Evolutionary conservation across 2,888 invertebrate species (phyloP), one percentile per base, ranked within the genome.

Genomic region (Liopterus haemorrhoidalis): DNA sequence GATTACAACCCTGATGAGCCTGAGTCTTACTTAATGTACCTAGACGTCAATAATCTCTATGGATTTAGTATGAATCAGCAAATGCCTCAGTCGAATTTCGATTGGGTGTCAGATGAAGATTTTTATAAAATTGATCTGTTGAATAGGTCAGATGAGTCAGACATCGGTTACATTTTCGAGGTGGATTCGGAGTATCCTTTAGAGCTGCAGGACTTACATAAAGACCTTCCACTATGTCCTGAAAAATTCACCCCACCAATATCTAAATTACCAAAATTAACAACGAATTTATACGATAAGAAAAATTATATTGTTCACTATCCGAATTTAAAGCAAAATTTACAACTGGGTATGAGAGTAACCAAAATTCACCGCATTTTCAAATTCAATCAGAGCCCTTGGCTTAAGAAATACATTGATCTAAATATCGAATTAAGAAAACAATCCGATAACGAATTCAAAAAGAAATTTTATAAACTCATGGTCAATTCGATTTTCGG

Each of bases 401-500:
- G 60, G 60, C 46, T 64, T 11, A 52, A 60, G 49, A 44, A 48
- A 45, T 64, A 63, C 46, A 63, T 65, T 28, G 48, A 52, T 9
- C 40, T 52, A 32, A 56, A 57, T 48, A 55, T 46, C 40, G 14
- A 51, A 32, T 24, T 49, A 33, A 44, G 58, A 39, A 59, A 53
- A 28, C 33, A 48, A 33, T 54, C 64, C 2, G 53, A 8, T 18
- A 59, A 58, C 24, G 55, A 60, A 11, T 67, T 64, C 53, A 59
- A 66, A 50, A 66, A 65, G 57, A 59, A 64, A 50, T 61, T 63
- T 44, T 67, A 53, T 44, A 67, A 69, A 51, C 49, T 65, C 8
- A 61, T 65, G 58, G 66, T 63, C 33, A 68, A 68, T 49, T 50
- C 61, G 1, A 51, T 64, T 1, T 66, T 60, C 50, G 64, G 66